Evolutionary conservation across 2,797 vertebrate genomes (phyloP).

Genomic region (Nothura maculosa): DNA sequence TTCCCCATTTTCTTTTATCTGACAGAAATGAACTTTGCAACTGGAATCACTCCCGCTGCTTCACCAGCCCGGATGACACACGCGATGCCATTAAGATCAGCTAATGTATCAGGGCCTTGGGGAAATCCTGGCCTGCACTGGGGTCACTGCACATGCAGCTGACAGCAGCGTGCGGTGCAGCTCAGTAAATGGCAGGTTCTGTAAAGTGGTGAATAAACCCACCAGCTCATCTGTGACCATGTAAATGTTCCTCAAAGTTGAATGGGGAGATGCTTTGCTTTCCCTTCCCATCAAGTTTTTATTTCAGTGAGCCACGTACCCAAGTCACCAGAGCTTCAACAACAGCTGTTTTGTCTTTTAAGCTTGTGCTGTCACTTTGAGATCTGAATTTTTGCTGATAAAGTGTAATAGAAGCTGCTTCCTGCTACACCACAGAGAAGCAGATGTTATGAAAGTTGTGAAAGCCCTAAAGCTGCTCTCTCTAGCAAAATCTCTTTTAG

Average conservation of each 20-base stretch:
- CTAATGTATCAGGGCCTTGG: neutral
- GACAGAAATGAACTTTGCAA: neutral
- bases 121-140: fast-evolving
- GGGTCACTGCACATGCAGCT: neutral
- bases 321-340: neutral
- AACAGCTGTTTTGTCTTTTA: slow-evolving; percentile 61
- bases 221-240: neutral
- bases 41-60: neutral
- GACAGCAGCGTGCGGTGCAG: neutral
- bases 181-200: neutral
- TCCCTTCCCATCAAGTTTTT: slow-evolving; percentile 18
- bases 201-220: slow-evolving; percentile 3
- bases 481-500: neutral
- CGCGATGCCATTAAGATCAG: neutral
- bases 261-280: slow-evolving; percentile 35
- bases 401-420: slow-evolving; percentile 65
- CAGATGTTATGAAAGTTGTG: slow-evolving; percentile 55
- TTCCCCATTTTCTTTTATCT: neutral
- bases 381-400: slow-evolving; percentile 68
- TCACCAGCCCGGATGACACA: neutral
- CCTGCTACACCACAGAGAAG: slow-evolving; percentile 9
- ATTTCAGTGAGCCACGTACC: slow-evolving; percentile 27
- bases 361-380: slow-evolving; percentile 44
- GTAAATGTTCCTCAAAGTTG: slow-evolving; percentile 12
- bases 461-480: slow-evolving; percentile 22